Evolutionary conservation across 92 coral and sea anemone genomes (phyloP).

Genomic region (Bergia sp.): DNA sequence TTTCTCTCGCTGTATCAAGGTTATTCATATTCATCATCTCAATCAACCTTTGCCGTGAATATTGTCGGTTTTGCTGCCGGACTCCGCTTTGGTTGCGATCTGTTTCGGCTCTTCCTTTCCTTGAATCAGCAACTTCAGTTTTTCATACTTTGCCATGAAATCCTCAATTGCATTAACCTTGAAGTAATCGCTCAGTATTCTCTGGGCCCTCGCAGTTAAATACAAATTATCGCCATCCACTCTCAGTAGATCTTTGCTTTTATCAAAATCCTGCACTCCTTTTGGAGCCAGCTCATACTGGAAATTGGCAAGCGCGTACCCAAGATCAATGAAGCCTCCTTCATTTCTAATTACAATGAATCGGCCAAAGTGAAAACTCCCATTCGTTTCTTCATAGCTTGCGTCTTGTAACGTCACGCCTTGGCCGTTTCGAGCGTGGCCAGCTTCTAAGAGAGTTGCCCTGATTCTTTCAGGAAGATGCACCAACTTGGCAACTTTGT

Average conservation of each 20-base stretch:
- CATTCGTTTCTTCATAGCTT: not conserved
- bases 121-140: not conserved
- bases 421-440: not conserved
- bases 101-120: not conserved
- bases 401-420: not conserved
- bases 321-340: slow-evolving; percentile 18
- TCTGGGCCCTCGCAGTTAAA: not conserved
- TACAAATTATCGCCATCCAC: not conserved
- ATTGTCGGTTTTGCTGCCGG: not conserved
- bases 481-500: not conserved
- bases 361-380: not conserved
- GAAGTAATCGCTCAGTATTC: not conserved
- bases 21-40: no score
- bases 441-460: not conserved
- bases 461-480: not conserved
- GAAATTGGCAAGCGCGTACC: slow-evolving; percentile 3
- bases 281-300: not conserved
- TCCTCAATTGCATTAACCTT: not conserved
- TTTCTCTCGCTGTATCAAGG: no score
- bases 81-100: not conserved
- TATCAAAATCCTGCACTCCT: not conserved
- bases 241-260: not conserved
- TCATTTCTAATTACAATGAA: not conserved
- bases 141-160: not conserved
- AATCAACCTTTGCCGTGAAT: not conserved